Conservation (phyloP, 2,888 invertebrate species). For the Ptychoptera contaminata region DNA sequence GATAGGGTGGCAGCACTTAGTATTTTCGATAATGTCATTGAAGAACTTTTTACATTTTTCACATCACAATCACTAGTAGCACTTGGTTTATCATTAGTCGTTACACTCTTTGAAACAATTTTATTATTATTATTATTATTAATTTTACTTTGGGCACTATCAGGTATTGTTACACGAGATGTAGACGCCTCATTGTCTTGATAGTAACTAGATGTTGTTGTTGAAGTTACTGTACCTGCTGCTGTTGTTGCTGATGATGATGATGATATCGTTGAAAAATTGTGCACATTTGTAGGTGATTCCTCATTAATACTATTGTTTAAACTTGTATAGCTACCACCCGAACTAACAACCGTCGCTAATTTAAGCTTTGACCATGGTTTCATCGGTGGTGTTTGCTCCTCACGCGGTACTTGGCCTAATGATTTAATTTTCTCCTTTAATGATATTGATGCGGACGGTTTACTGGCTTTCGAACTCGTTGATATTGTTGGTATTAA, state of each 20-base stretch:
- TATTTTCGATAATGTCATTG: no score
- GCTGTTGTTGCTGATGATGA: constrained; percentile 19
- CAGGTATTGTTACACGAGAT: neutral
- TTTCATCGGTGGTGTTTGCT: constrained; percentile 29
- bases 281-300: constrained; percentile 13
- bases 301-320: constrained; percentile 16
- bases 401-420: constrained; percentile 21
- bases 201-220: neutral
- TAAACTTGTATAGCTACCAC: constrained; percentile 24
- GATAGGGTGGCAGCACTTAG: no score
- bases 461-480: constrained; percentile 17
- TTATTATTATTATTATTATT: constrained; percentile 11
- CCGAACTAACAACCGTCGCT: constrained; percentile 35
- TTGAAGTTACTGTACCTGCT: constrained; percentile 9
- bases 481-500: constrained; percentile 17
- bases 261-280: no score
- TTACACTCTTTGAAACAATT: no score
- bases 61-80: no score
- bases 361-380: constrained; percentile 68
- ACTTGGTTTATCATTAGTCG: no score
- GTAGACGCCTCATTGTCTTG: neutral
- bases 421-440: constrained; percentile 35
- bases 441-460: constrained; percentile 22
- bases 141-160: constrained; percentile 6
- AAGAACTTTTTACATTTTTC: no score